A percentile compares a stretch with the other conserved stretches of the same genome.
Conservation (phyloP, 2,113 vertebrate species). For the Catharus bicknelli region DNA sequence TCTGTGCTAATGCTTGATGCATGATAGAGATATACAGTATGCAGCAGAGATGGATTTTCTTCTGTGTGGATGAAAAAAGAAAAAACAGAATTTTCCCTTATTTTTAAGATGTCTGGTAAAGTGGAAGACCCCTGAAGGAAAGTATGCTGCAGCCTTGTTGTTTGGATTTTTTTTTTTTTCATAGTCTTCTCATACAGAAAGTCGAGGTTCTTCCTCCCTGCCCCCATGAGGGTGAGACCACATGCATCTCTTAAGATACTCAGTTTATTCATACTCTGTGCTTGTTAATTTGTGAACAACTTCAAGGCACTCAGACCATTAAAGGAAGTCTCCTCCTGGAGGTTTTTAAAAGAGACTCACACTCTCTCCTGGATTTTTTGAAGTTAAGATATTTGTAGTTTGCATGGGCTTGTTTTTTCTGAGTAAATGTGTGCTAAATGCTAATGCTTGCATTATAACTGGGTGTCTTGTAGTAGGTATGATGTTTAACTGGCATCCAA, state of each 20-base stretch:
- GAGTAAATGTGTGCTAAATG: constrained; percentile 24
- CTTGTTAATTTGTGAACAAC: constrained; percentile 29
- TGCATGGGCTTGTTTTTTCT: constrained; percentile 11
- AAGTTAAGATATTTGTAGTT: constrained; percentile 26
- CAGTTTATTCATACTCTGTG: neutral
- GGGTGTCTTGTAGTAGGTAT: neutral
- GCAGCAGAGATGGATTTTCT: neutral
- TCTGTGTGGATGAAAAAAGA: neutral
- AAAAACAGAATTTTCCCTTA: neutral
- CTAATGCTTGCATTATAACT: neutral
- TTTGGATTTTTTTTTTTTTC: neutral
- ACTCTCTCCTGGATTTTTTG: constrained; percentile 11
- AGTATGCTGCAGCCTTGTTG: neutral
- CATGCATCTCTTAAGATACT: neutral
- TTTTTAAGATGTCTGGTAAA: neutral
- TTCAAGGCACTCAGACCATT: constrained; percentile 8
- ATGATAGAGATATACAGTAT: neutral
- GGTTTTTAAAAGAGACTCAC: neutral
- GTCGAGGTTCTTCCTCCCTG: rapidly evolving
- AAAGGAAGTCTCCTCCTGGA: constrained; percentile 25
- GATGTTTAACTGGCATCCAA: neutral
- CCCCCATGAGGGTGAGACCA: neutral
- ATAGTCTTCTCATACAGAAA: neutral
- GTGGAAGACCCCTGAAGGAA: neutral
- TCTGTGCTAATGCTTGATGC: neutral